Evolutionary conservation across 2,888 invertebrate genomes (phyloP), one percentile per base, ranked within the genome.

Genomic region (Megalurothrips usitatus): DNA sequence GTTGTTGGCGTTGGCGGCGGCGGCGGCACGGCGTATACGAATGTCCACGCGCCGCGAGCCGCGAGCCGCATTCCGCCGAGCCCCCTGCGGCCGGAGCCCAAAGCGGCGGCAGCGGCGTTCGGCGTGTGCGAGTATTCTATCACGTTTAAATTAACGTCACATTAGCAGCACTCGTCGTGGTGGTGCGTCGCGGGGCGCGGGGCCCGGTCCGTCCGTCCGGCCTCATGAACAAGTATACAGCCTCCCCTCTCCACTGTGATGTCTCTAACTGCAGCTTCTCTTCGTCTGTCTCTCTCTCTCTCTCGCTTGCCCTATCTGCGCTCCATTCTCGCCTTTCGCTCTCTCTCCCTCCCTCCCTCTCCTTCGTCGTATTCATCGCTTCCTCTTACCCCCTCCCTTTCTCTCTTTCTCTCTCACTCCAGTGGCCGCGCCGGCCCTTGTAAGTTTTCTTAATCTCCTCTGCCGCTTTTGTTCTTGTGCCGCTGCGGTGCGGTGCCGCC

Each of bases 401-500:
- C 63, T 63, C 63, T 63, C 63, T 63, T 19, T 63, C 23, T 23
- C 68, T 23, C 68, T 68, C 68, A 0, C 68, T 23, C 26, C 58
- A 10, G 17, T 58, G 12, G n/a, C 68, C 23, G 12, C 68, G 68
- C 68, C 68, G 68, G 26, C 68, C 26, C 8, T 12, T 75, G 68
- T 75, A 9, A 75, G 68, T 75, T 75, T 75, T 75, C 68, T 26
- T 75, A 75, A 75, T 75, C 68, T 75, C 68, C 26, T 81, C 79
- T 23, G 79, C 79, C 78, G 78, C 80, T 80, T 80, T 75, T 80
- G 81, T 78, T 79, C 49, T 79, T 78, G 79, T 26, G 23, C 68
- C 26, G 68, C 26, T 26, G 26, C 1, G 12, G 23, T 26, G 26
- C 1, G 12, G 23, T 11, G 68, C 68, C 68, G 68, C 68, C 10